phyloP scores from a whole-genome alignment of 30 jellyfish, hydroid and myxozoan species.

The Rhopilema esculentum region DNA sequence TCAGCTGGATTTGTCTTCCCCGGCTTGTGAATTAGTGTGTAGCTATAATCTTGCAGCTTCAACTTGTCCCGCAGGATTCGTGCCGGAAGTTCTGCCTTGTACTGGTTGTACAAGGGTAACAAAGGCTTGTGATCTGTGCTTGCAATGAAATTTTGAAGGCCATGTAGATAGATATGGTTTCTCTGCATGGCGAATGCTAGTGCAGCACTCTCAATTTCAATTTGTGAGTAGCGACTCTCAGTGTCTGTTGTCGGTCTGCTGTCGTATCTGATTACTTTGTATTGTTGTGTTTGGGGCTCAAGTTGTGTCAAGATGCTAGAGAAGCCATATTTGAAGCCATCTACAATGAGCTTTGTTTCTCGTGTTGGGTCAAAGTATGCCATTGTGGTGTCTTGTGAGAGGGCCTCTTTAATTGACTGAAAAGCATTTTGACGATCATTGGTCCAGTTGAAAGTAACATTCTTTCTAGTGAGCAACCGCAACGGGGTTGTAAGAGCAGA shows the following conservation, averaged over 20 bases:
- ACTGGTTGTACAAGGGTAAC: slow-evolving; percentile 16
- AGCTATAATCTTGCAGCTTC: slow-evolving; percentile 41
- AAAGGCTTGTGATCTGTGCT: slow-evolving; percentile 69
- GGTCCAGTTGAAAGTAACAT: slow-evolving; percentile 39
- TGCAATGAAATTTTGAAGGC: slow-evolving; percentile 38
- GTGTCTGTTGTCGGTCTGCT: slow-evolving; percentile 42
- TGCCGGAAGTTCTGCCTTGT: slow-evolving; percentile 16
- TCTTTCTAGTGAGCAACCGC: slow-evolving; percentile 43
- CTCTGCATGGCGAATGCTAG: slow-evolving; percentile 55
- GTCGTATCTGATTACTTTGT: neutral
- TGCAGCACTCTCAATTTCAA: slow-evolving; percentile 48
- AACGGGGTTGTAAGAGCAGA: slow-evolving; percentile 33
- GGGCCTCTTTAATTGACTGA: slow-evolving; percentile 20
- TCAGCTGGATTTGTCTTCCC: slow-evolving; percentile 47
- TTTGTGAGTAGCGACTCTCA: slow-evolving; percentile 28
- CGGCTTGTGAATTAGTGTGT: slow-evolving; percentile 10
- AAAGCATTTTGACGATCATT: slow-evolving; percentile 28
- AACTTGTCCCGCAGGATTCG: slow-evolving; percentile 45
- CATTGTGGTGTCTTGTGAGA: slow-evolving; percentile 22
- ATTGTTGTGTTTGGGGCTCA: neutral
- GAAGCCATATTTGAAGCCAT: slow-evolving; percentile 46
- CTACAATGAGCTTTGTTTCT: slow-evolving; percentile 26
- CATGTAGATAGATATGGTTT: slow-evolving; percentile 34
- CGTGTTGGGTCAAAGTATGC: slow-evolving; percentile 52
- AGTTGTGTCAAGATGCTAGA: slow-evolving; percentile 42